A percentile compares a stretch with the other conserved stretches of the same genome.
phyloP scores from a whole-genome alignment of 2,113 vertebrate genomes.

The Mandrillus leucophaeus region DNA sequence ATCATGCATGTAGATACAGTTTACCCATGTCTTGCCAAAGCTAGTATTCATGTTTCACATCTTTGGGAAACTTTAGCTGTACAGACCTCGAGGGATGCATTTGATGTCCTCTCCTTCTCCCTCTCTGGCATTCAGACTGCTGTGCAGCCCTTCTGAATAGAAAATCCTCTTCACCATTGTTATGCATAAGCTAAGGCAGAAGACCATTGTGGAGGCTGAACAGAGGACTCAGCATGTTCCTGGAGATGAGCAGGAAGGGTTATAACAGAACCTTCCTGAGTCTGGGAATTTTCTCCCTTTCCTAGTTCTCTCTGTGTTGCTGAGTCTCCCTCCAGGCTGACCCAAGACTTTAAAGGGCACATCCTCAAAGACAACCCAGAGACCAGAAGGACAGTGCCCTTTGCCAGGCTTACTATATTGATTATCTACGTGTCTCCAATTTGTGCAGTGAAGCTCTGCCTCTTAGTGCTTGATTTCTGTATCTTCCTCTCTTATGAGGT shows the following conservation, averaged over 20 bases:
- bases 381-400: not conserved
- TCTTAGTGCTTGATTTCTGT: not conserved
- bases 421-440: not conserved
- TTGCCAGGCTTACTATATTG: not conserved
- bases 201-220: not conserved
- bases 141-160: not conserved
- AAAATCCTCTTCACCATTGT: not conserved
- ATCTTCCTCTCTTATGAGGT: not conserved
- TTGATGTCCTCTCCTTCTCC: not conserved
- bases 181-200: not conserved
- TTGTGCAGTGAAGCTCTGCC: not conserved
- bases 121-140: not conserved
- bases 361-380: not conserved
- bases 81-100: not conserved
- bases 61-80: not conserved
- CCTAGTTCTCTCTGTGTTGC: not conserved
- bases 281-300: not conserved
- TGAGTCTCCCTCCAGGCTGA: not conserved
- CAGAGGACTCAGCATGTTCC: not conserved
- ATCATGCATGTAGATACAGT: no score
- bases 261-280: not conserved
- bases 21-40: not conserved
- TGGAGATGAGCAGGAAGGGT: not conserved
- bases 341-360: not conserved
- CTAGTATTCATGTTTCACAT: not conserved